Base-by-base conservation (phyloP, 2,888 invertebrate genomes). In the Hoplodrina blanda region DNA sequence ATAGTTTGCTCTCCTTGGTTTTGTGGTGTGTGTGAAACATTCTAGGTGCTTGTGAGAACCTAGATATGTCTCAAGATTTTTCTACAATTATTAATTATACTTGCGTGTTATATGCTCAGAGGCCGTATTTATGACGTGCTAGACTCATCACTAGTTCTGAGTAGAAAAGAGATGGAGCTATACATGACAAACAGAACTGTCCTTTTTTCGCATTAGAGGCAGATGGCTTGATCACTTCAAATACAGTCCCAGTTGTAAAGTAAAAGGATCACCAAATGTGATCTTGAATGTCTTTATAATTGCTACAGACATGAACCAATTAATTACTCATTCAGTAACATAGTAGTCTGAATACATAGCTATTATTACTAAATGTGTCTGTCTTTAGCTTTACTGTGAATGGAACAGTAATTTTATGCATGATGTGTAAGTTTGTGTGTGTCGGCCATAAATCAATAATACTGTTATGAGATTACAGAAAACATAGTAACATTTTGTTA, bases 331-430 rank as follows among this genome's bases (percentile, higher is more conserved):
- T 71, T 72, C 50, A 74, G 44, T 62, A 55, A 66, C 46, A 19
- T 44, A 67, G 78, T 60, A 55, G 41, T 52, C 20, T 52, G 61
- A 50, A 60, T 37, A 46, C 2, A 11, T 50, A n/a, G 65, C 53
- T 74, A 52, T 64, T 59, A 59, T 52, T 65, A 79, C 46, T 59
- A 60, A 66, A 69, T 64, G 57, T 63, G 65, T 20, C 25, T 6
- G 60, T 69, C 49, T 65, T 56, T 74, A 66, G 37, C 19, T 66
- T 5, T 33, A 37, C 46, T 55, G 54, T 69, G 62, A 69, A 69
- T 76, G 76, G 25, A 73, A 66, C 65, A 52, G 74, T 76, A 44
- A 76, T 73, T 78, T 67, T 63, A 73, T 78, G 76, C 79, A 76
- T 73, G 79, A 30, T 66, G 59, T 66, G 52, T 76, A 53, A 37